Evolutionary conservation across 2,797 vertebrate genomes (phyloP).

Genomic region (Heteromormyrus szaboi): DNA sequence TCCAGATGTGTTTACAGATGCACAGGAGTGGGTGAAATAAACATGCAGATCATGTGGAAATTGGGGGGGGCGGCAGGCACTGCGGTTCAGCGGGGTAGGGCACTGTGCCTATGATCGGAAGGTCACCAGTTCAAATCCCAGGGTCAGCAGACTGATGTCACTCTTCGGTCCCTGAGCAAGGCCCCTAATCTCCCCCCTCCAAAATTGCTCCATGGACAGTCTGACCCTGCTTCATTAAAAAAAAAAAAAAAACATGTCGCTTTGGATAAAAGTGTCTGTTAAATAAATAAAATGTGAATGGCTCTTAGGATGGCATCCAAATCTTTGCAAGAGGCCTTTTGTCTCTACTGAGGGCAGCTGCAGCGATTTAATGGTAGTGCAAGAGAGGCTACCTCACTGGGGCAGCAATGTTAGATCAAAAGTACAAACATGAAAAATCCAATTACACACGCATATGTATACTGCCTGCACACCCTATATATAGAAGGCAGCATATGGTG

Average conservation of each 20-base stretch:
- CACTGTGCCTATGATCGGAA: background rate
- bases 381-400: background rate
- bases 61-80: background rate
- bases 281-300: background rate
- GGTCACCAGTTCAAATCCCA: background rate
- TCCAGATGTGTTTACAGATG: conserved; percentile 7
- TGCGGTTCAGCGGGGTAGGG: background rate
- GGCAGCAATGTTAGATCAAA: background rate
- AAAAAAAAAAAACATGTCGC: background rate
- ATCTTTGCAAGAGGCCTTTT: background rate
- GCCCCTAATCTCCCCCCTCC: background rate
- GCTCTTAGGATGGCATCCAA: background rate
- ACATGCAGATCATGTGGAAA: background rate
- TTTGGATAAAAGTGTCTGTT: background rate
- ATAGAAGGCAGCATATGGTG: background rate
- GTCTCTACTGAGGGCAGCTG: background rate
- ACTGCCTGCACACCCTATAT: background rate
- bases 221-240: background rate
- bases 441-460: background rate
- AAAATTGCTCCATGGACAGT: background rate
- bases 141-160: background rate
- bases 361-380: background rate
- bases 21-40: background rate
- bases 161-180: background rate
- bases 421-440: background rate